phyloP scores from a whole-genome alignment of 2,113 vertebrate species.

The mouse (Mus musculus) region GRCm39 chr17:70735501-70736000 shows the following conservation, averaged over 20 bases:
- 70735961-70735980: neutral
- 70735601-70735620: neutral
- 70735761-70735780: neutral
- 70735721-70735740: neutral
- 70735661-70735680: neutral
- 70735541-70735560: neutral
- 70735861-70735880: neutral
- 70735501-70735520: neutral
- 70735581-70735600: neutral
- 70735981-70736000: neutral
- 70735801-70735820: no score
- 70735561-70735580: neutral
- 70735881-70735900: neutral
- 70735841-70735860: no score
- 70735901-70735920: neutral
- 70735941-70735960: neutral
- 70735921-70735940: neutral
- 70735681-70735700: no score
- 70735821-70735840: neutral
- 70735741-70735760: neutral
- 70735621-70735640: neutral
- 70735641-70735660: neutral
- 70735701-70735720: neutral
- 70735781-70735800: neutral
- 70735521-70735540: neutral